Evolutionary conservation across 2,113 vertebrate genomes (phyloP).

Genomic region (Zosterops hypoxanthus): DNA sequence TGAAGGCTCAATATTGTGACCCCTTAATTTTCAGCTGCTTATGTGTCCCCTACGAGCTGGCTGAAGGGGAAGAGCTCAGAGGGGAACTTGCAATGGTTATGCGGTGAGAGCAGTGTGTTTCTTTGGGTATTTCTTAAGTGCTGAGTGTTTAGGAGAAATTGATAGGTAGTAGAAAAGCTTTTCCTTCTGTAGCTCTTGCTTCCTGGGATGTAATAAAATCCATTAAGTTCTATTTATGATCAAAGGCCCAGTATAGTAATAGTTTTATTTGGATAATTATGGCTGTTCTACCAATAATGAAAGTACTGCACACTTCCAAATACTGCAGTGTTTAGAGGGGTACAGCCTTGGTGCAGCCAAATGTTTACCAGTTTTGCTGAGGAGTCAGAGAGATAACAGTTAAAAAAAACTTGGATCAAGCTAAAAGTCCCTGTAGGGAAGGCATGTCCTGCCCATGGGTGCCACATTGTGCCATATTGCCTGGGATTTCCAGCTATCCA

Average conservation of each 20-base stretch:
- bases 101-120: slow-evolving; percentile 13
- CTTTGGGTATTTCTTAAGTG: slow-evolving; percentile 59
- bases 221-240: slow-evolving; percentile 62
- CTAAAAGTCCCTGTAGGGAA: background rate
- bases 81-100: background rate
- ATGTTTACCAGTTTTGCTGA: background rate
- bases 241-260: slow-evolving; percentile 40
- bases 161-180: slow-evolving; percentile 52
- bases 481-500: background rate
- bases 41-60: background rate
- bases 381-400: background rate
- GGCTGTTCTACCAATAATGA: slow-evolving; percentile 14
- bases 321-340: background rate
- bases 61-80: slow-evolving; percentile 41
- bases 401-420: background rate
- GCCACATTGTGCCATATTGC: fast-evolving
- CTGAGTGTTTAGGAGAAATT: slow-evolving; percentile 62
- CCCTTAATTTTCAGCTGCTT: slow-evolving; percentile 67
- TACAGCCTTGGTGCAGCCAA: background rate
- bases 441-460: background rate
- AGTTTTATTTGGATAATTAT: slow-evolving; percentile 61
- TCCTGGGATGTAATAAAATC: slow-evolving; percentile 67
- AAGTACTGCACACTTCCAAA: background rate
- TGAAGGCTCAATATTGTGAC: slow-evolving; percentile 66
- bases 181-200: slow-evolving; percentile 29